Conservation (phyloP, 2,113 vertebrate genomes). For the Cettia cetti region DNA sequence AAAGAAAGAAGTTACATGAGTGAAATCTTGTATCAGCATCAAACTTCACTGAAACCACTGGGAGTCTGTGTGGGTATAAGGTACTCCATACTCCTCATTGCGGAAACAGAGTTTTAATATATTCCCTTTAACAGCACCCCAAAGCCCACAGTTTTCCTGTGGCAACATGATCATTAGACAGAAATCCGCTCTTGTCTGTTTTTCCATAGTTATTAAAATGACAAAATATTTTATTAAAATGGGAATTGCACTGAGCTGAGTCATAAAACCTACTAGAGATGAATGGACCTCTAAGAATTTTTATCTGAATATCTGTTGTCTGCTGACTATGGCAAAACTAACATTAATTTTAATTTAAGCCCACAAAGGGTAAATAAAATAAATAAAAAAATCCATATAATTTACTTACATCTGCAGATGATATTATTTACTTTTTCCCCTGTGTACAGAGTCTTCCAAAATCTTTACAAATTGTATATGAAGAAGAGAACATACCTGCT, state of each 20-base stretch:
- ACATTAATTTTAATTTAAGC: not conserved
- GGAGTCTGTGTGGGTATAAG: not conserved
- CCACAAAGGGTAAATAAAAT: constrained; percentile 14
- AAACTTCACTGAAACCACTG: not conserved
- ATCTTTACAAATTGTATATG: not conserved
- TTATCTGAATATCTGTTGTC: not conserved
- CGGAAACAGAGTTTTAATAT: not conserved
- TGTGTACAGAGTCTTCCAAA: not conserved
- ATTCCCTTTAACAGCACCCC: not conserved
- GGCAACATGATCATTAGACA: not conserved
- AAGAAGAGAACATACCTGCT: not conserved
- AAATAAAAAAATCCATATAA: not conserved
- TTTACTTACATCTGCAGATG: not conserved
- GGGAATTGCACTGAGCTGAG: not conserved
- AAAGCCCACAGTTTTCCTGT: not conserved
- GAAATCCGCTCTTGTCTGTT: not conserved
- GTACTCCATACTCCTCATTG: not conserved
- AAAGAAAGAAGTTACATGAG: not conserved
- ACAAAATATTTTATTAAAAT: constrained; percentile 36
- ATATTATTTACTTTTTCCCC: not conserved
- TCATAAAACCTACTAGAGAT: not conserved
- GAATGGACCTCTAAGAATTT: not conserved
- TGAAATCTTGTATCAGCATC: not conserved
- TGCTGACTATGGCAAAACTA: not conserved
- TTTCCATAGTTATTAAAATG: not conserved